These are phyloP conservation scores for Bradynema listronoti DNA, from an alignment of 1,140 invertebrate genomes.

Conservation along the genomic window DNA sequence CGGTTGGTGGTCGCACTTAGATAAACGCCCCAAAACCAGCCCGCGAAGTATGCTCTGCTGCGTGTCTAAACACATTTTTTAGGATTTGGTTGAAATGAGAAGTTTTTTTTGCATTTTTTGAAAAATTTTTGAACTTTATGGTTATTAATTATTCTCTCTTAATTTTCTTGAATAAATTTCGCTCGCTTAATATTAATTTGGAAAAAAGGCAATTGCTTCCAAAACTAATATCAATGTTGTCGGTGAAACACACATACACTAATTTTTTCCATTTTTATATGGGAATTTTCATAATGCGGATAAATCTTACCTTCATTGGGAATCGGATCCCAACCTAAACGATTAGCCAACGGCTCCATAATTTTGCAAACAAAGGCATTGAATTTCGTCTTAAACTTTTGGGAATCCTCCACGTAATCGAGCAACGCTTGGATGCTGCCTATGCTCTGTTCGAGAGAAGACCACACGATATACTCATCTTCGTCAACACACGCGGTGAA, in stretches of 20 bases:
- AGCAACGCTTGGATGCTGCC: no score
- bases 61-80: conserved; percentile 29
- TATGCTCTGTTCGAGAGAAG: conserved; percentile 39
- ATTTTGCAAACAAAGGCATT: conserved; percentile 56
- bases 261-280: background rate
- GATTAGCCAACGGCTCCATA: conserved; percentile 55
- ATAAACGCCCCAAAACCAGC: conserved; percentile 76
- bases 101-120: conserved; percentile 2
- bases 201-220: background rate
- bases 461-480: conserved; percentile 54
- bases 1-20: conserved; percentile 70
- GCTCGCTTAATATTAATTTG: conserved; percentile 2
- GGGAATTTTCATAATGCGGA: conserved; percentile 2
- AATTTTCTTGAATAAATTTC: background rate
- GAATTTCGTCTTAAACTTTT: conserved; percentile 52
- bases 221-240: background rate
- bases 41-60: conserved; percentile 74
- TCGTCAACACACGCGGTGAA: conserved; percentile 41
- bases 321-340: conserved; percentile 60
- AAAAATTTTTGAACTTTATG: conserved; percentile 8
- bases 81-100: background rate
- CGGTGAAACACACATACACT: background rate
- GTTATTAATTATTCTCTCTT: background rate
- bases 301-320: conserved; percentile 58
- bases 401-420: no score